Base-by-base conservation (phyloP, 2,797 vertebrate genomes). In the Fratercula arctica region DNA sequence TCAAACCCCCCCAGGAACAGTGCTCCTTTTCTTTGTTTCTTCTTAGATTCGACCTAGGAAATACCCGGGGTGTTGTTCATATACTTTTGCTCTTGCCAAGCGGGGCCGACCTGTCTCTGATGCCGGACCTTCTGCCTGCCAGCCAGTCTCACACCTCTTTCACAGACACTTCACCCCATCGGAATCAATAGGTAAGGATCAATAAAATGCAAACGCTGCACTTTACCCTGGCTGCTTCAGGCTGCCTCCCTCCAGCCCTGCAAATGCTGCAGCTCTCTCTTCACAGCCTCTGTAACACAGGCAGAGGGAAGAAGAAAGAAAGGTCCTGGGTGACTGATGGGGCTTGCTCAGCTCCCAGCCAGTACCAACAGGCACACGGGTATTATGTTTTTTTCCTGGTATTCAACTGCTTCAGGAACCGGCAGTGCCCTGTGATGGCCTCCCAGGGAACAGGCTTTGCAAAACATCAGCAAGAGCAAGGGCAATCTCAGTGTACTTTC, bases 161-260 rank as follows among this genome's bases (percentile, higher is more conserved):
- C 31, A 26, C 88, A 96, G 97, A 96, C 93, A 97, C 94, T 95
- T 97, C 95, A 95, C 95, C 95, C 83, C 25, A 93, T 85, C 80
- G 95, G 73, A 96, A 98, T 98, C 97, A 96, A 98, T 97, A 97
- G 88, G 78, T 91, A 96, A 87, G 80, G 95, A 97, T 98, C 96
- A 95, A 97, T 98, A 96, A 97, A 97, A 97, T 97, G 96, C 95
- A 98, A 97, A 97, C 78, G 16, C 29, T 87, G 95, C 85, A 92
- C 96, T 97, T 96, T 82, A 95, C 84, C 89, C 94, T 95, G 68
- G 72, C 84, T 91, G 86, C 78, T 92, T 90, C 91, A 90, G 93
- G 74, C 78, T 85, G 83, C 69, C 63, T 85, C 76, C 83, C 85
- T 94, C 80, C 88, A 70, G 77, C 70, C 56, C 90, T 88, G 56